Percentiles rank a stretch among this genome's conserved stretches.
These are phyloP conservation scores for Pomatostomus ruficeps DNA, from an alignment of 2,113 vertebrate species.

Conservation along the genomic window DNA sequence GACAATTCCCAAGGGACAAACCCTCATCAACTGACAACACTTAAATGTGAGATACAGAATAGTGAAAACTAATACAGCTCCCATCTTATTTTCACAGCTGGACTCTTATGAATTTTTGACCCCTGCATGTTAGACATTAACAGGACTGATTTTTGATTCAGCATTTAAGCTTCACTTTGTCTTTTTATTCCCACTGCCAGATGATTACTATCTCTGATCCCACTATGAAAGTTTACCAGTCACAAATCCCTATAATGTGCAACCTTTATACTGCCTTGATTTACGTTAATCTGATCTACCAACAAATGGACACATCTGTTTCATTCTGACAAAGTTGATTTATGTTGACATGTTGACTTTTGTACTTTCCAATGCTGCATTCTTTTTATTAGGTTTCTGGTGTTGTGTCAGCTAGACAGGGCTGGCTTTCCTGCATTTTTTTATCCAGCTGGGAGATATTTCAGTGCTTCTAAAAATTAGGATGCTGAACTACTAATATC, in stretches of 20 bases:
- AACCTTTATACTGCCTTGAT: slow-evolving; percentile 13
- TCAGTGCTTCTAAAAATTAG: neutral
- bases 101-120: slow-evolving; percentile 35
- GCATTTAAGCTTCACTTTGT: slow-evolving; percentile 34
- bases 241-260: slow-evolving; percentile 7
- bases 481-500: neutral
- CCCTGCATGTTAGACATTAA: slow-evolving; percentile 34
- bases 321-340: slow-evolving; percentile 54
- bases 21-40: slow-evolving; percentile 53
- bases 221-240: slow-evolving; percentile 35
- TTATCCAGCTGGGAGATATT: neutral
- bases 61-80: slow-evolving; percentile 38
- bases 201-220: slow-evolving; percentile 1
- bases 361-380: slow-evolving; percentile 23
- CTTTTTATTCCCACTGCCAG: slow-evolving; percentile 31
- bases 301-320: slow-evolving; percentile 46
- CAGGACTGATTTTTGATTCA: slow-evolving; percentile 20
- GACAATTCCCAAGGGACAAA: slow-evolving; percentile 46
- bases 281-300: slow-evolving; percentile 53
- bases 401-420: neutral
- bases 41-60: slow-evolving; percentile 25
- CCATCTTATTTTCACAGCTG: slow-evolving; percentile 39
- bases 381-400: slow-evolving; percentile 32
- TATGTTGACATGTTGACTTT: slow-evolving; percentile 49
- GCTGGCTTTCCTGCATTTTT: neutral